These are phyloP conservation scores for Amphiprion clarkii DNA, from an alignment of 2,797 vertebrate species.

Conservation along the genomic window DNA sequence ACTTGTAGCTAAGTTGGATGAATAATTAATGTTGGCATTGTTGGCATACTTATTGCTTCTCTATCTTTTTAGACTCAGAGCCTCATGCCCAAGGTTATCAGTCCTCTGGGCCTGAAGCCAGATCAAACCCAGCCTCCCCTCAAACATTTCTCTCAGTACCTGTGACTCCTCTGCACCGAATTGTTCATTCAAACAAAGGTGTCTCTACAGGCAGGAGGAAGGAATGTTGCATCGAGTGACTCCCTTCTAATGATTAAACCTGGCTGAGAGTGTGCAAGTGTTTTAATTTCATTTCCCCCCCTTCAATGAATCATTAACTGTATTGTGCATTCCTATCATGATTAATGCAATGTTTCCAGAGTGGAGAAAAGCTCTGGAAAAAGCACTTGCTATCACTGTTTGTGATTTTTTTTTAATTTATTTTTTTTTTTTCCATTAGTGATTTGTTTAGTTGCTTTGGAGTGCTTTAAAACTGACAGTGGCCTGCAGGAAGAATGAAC, in stretches of 20 bases:
- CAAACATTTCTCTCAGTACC: constrained; percentile 54
- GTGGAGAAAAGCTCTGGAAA: not conserved
- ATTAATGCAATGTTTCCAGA: not conserved
- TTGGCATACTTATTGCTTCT: constrained; percentile 23
- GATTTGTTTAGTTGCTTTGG: constrained; percentile 9
- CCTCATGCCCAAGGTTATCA: constrained; percentile 61
- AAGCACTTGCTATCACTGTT: not conserved
- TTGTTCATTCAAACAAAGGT: constrained; percentile 61
- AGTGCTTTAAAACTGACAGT: not conserved
- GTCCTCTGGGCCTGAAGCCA: constrained; percentile 55
- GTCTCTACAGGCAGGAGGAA: constrained; percentile 48
- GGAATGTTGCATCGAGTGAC: constrained; percentile 59
- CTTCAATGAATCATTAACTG: constrained; percentile 41
- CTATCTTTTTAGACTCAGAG: constrained; percentile 25
- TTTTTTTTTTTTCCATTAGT: not conserved
- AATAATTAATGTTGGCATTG: constrained; percentile 25
- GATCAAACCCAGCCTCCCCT: constrained; percentile 53
- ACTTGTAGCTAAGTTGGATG: constrained; percentile 8
- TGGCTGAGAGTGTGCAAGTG: constrained; percentile 13
- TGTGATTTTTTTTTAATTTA: constrained; percentile 11
- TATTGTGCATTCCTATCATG: constrained; percentile 13
- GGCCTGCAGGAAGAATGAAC: not conserved
- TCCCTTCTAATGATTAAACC: constrained; percentile 76
- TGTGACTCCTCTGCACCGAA: constrained; percentile 59
- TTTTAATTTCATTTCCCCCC: constrained; percentile 29